These are phyloP conservation scores for Thripadectes ignobilis DNA, from an alignment of 2,797 vertebrate species.

Conservation along the genomic window DNA sequence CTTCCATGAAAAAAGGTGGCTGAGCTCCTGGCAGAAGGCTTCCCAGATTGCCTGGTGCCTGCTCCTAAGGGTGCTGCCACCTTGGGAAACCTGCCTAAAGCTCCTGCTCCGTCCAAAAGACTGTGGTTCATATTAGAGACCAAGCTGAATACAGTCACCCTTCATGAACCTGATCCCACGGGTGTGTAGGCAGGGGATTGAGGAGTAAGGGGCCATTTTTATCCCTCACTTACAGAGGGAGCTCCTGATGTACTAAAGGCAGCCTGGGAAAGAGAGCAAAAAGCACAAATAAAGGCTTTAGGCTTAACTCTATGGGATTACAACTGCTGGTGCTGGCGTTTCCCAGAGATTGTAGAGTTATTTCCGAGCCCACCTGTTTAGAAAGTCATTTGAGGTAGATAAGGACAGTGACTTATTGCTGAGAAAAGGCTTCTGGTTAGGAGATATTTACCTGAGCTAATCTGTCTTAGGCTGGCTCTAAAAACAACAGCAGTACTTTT, in stretches of 20 bases:
- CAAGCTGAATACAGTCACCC: not conserved
- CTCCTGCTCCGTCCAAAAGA: not conserved
- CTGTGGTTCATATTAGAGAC: not conserved
- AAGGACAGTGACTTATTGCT: conserved; percentile 49
- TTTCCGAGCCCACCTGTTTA: conserved; percentile 27
- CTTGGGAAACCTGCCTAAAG: not conserved
- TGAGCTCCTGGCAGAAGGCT: not conserved
- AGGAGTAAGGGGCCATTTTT: not conserved
- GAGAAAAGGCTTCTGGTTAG: conserved; percentile 28
- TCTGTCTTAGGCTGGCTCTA: conserved; percentile 31
- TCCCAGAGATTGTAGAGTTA: not conserved
- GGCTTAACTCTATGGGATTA: not conserved
- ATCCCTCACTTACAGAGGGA: not conserved
- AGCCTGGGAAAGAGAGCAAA: not conserved
- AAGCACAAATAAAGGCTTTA: not conserved
- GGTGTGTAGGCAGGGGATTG: not conserved
- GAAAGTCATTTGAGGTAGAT: conserved; percentile 48
- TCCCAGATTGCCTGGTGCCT: not conserved
- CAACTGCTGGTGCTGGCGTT: not conserved
- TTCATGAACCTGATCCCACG: not conserved
- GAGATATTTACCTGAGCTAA: conserved; percentile 44
- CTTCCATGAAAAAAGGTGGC: not conserved
- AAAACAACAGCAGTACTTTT: conserved; percentile 34
- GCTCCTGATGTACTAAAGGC: not conserved
- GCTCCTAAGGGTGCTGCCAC: not conserved